Percentiles rank a stretch among this genome's conserved stretches.
Conservation (phyloP, 2,797 vertebrate species). For the Gymnothorax reevesii region DNA sequence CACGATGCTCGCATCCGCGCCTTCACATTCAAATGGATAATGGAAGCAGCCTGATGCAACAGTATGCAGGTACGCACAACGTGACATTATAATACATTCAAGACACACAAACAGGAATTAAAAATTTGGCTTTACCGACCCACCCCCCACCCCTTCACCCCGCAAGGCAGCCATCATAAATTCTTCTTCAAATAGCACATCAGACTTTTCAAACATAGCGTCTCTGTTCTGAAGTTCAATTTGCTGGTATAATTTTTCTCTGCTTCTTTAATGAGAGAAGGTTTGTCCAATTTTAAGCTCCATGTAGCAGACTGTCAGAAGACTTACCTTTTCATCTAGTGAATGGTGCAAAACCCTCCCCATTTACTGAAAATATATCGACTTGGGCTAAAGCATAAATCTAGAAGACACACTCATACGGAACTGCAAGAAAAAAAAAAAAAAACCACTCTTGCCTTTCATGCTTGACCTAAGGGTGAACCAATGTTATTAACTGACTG, state of each 20-base stretch:
- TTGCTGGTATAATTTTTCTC: not conserved
- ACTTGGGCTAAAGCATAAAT: slow-evolving; percentile 2
- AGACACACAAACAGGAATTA: slow-evolving; percentile 22
- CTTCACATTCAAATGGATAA: slow-evolving; percentile 34
- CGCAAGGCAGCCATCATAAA: not conserved
- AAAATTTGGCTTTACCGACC: not conserved
- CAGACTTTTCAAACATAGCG: not conserved
- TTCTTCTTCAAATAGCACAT: slow-evolving; percentile 1
- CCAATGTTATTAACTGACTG: not conserved
- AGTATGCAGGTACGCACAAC: slow-evolving; percentile 20
- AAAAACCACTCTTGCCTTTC: not conserved
- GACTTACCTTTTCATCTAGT: not conserved
- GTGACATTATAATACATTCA: slow-evolving; percentile 24
- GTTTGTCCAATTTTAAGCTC: slow-evolving; percentile 2
- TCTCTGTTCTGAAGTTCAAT: not conserved
- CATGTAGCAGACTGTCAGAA: not conserved
- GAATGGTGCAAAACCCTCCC: not conserved
- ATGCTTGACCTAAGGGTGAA: not conserved
- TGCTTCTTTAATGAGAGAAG: not conserved
- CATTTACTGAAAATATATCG: slow-evolving; percentile 30
- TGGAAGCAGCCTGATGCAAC: slow-evolving; percentile 31
- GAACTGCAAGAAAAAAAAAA: not conserved
- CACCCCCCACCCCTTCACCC: not conserved
- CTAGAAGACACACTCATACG: not conserved
- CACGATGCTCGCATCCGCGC: slow-evolving; percentile 10